Conservation (phyloP, 2,113 vertebrate species). For the Catharus minimus region DNA sequence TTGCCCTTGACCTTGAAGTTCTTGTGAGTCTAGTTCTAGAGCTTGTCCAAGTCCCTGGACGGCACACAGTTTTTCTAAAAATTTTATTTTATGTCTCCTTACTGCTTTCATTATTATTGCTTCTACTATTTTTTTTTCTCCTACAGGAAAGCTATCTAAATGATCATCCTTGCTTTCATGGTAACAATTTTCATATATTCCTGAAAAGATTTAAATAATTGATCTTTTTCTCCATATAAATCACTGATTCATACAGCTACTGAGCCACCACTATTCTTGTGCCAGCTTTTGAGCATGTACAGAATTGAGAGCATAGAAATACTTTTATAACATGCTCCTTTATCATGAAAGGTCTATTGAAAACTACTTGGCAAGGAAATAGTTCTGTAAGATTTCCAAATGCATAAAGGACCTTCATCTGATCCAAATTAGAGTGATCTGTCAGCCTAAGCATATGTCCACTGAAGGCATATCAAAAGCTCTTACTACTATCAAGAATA, state of each 20-base stretch:
- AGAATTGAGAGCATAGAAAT: neutral
- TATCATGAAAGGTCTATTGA: conserved; percentile 11
- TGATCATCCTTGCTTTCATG: neutral
- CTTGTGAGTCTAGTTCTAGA: neutral
- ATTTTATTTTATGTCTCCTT: neutral
- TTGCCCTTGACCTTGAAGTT: neutral
- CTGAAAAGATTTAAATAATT: neutral
- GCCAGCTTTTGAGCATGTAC: neutral
- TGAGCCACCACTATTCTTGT: neutral
- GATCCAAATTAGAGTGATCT: neutral
- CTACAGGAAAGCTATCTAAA: neutral
- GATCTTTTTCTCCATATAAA: neutral
- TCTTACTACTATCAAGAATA: neutral
- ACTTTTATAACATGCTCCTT: neutral
- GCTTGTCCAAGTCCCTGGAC: neutral
- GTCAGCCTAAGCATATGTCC: neutral
- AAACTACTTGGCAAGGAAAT: conserved; percentile 20
- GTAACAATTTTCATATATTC: neutral
- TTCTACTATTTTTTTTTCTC: too few species aligned
- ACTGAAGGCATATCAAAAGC: neutral
- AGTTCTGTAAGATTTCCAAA: conserved; percentile 12
- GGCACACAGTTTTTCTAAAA: neutral
- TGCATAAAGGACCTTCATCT: neutral
- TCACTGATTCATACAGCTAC: neutral
- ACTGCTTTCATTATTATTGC: neutral